Evolutionary conservation across 1,140 invertebrate species (phyloP), one percentile per base, ranked within the genome.

Genomic region (Heliconius hermathena): DNA sequence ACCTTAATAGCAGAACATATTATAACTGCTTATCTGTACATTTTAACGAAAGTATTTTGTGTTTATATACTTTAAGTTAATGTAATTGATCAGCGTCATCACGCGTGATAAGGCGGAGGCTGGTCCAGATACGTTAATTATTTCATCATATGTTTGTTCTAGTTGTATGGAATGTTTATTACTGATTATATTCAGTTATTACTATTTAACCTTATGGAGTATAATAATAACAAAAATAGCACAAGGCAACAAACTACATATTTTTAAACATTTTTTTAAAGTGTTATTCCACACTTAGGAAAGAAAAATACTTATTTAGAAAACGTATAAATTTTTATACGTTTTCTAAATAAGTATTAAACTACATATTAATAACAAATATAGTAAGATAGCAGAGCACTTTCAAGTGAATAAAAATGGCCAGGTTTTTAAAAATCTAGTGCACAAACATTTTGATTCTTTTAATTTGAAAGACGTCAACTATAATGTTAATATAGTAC

Each of bases 71-170:
- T 22, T 36, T 20, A 73, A 20, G 16, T 22, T 26, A 73, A 73
- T 73, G 49, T 26, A 13, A 73, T 49, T 73, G 38, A 66, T 66
- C 60, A 66, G 22, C 60, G 22, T 26, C 60, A 66, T 66, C 9
- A 66, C 60, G 26, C 60, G 60, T 66, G 60, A 66, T 66, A 66
- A 66, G 22, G 11, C 2, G 73, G 73, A 74, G 73, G 49, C n/a
- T 54, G 46, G 49, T 74, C 73, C 16, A 46, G 4, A 33, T 73
- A 73, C 36, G 33, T 77, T 16, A 57, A 52, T 77, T 72, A 38
- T 77, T 77, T 46, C 76, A 77, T 77, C 76, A 77, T 73, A 13
- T 46, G 73, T 66, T 66, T 66, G 60, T 66, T 66, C 60, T 66
- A 26, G n/a, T 66, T 66, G 57, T 66, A 16, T 66, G 60, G 60